Evolutionary conservation across 2,888 invertebrate species (phyloP).

Genomic region (Agrochola circellaris): DNA sequence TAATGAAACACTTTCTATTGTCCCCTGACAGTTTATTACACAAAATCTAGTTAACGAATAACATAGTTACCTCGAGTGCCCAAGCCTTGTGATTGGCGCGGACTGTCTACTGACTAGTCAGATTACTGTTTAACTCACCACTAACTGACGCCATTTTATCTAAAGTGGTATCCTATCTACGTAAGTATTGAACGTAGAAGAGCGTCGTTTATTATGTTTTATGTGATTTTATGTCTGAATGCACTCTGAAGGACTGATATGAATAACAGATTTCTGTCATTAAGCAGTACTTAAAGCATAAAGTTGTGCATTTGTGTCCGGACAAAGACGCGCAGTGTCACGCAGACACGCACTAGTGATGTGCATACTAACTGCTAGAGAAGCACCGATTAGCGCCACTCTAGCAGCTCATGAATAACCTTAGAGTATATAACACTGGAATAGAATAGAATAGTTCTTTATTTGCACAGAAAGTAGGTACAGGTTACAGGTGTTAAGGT

Average conservation of each 20-base stretch:
- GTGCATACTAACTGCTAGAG: conserved; percentile 34
- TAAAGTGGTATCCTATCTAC: conserved; percentile 36
- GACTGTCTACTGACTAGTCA: background rate
- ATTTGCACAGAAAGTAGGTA: too few species aligned
- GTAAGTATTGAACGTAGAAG: conserved; percentile 13
- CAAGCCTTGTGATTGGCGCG: background rate
- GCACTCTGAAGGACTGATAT: conserved; percentile 49
- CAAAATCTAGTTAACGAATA: background rate
- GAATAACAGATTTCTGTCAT: conserved; percentile 58
- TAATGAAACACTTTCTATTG: background rate
- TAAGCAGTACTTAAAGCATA: conserved; percentile 45
- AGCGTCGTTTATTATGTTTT: conserved; percentile 42
- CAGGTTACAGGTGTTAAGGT: too few species aligned
- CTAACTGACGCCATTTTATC: conserved; percentile 28
- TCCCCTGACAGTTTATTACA: background rate
- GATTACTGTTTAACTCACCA: background rate
- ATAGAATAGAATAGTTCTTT: too few species aligned
- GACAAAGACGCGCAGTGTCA: conserved; percentile 44
- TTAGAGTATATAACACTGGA: too few species aligned
- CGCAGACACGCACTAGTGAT: conserved; percentile 12
- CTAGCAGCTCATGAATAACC: conserved; percentile 30
- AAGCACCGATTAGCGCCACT: conserved; percentile 37
- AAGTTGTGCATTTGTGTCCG: conserved; percentile 30
- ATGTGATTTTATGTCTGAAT: conserved; percentile 43
- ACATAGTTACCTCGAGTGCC: background rate